Conservation (phyloP, 2,113 vertebrate genomes). For the Podarcis raffonei region DNA sequence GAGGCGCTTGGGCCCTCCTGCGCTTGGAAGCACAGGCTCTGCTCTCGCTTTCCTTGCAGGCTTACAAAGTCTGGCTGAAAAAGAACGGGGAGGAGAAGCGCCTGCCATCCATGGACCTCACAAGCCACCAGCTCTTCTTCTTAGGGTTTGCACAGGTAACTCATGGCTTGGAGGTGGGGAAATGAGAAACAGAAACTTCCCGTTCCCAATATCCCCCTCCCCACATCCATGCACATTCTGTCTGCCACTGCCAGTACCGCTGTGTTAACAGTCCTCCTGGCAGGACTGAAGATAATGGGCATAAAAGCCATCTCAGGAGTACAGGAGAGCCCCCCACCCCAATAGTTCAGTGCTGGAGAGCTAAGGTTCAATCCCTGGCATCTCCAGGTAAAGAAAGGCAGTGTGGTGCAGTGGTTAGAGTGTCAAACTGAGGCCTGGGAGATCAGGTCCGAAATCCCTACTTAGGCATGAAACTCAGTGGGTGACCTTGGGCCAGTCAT, state of each 20-base stretch:
- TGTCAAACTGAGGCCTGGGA: too few relatives aligned
- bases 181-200: neutral
- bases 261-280: neutral
- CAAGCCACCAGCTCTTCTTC: conserved; percentile 97
- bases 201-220: too few relatives aligned
- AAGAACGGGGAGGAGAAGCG: conserved; percentile 87
- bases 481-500: too few relatives aligned
- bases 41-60: conserved; percentile 72
- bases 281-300: neutral
- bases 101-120: conserved; percentile 91
- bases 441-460: too few relatives aligned
- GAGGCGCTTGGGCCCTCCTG: neutral
- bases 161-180: neutral
- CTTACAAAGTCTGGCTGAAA: conserved; percentile 88
- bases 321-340: too few relatives aligned
- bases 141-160: conserved; percentile 96
- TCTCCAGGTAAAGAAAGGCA: too few relatives aligned
- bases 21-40: neutral
- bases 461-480: too few relatives aligned
- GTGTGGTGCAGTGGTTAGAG: too few relatives aligned
- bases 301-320: neutral
- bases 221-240: neutral
- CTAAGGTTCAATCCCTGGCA: neutral
- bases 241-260: neutral
- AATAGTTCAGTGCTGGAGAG: neutral